Percentiles rank a stretch among this genome's conserved stretches.
These are phyloP conservation scores for Tetramorium simillimum DNA, from an alignment of 1,140 invertebrate species.

Conservation along the genomic window DNA sequence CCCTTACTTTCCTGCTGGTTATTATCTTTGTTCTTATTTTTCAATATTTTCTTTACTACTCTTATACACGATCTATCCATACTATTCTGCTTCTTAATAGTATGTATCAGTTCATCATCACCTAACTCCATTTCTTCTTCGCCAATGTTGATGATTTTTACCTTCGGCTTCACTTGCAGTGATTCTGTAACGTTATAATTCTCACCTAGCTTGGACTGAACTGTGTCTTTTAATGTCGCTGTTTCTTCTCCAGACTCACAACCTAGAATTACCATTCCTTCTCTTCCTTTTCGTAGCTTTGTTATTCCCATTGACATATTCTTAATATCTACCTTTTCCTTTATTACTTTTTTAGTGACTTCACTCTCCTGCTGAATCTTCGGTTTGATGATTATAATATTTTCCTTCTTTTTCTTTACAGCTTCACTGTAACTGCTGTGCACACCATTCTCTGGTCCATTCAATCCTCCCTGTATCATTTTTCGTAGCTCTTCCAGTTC, in stretches of 20 bases:
- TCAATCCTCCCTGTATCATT: constrained; percentile 22
- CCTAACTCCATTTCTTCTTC: too few species aligned
- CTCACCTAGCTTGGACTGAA: too few species aligned
- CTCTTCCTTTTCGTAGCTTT: constrained; percentile 49
- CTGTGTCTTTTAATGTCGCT: not conserved
- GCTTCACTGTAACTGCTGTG: constrained; percentile 47
- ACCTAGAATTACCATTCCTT: constrained; percentile 40
- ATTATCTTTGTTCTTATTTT: too few species aligned
- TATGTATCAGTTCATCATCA: too few species aligned
- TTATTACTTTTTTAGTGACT: constrained; percentile 8
- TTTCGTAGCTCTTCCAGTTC: constrained; percentile 32
- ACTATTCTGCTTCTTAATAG: too few species aligned
- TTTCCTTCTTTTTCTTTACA: constrained; percentile 57
- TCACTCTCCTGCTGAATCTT: constrained; percentile 45
- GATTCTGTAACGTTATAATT: too few species aligned
- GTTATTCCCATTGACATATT: constrained; percentile 55
- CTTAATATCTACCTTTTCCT: constrained; percentile 59
- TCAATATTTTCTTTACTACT: too few species aligned
- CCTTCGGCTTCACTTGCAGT: too few species aligned
- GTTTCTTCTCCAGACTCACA: constrained; percentile 34
- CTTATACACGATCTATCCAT: too few species aligned
- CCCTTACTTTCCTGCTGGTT: too few species aligned
- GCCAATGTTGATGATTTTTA: too few species aligned
- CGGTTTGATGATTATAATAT: constrained; percentile 51
- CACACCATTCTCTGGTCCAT: too few species aligned